These are phyloP conservation scores for Papilio elwesi DNA, from an alignment of 2,888 invertebrate genomes.

Conservation along the genomic window DNA sequence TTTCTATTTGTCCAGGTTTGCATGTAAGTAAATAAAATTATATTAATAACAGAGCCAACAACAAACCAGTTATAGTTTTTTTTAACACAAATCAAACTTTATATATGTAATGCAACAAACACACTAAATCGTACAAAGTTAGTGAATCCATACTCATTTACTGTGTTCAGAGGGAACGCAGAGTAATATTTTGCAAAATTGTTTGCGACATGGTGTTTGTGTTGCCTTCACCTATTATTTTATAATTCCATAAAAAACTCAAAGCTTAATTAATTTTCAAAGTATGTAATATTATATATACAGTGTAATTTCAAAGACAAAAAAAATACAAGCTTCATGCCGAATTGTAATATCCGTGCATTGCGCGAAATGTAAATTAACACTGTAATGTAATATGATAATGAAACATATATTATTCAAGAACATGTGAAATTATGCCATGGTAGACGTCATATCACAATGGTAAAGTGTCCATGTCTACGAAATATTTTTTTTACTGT, in stretches of 20 bases:
- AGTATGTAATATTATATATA: too few species aligned
- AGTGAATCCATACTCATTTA: too few species aligned
- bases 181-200: too few species aligned
- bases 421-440: not conserved
- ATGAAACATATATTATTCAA: not conserved
- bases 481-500: not conserved
- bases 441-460: not conserved
- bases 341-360: not conserved
- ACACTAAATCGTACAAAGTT: not conserved
- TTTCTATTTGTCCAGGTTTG: conserved; percentile 74
- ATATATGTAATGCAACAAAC: conserved; percentile 14
- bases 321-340: not conserved
- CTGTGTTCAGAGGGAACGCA: too few species aligned
- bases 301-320: not conserved
- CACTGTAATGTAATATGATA: not conserved
- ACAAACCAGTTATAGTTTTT: conserved; percentile 42
- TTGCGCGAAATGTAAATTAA: not conserved
- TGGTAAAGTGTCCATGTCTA: not conserved
- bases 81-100: conserved; percentile 39
- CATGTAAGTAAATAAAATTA: conserved; percentile 77
- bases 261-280: too few species aligned
- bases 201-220: too few species aligned
- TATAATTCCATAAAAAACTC: too few species aligned
- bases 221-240: too few species aligned
- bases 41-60: conserved; percentile 59